Conservation (phyloP, 2,888 invertebrate genomes). For the Drosophila siamana region DNA sequence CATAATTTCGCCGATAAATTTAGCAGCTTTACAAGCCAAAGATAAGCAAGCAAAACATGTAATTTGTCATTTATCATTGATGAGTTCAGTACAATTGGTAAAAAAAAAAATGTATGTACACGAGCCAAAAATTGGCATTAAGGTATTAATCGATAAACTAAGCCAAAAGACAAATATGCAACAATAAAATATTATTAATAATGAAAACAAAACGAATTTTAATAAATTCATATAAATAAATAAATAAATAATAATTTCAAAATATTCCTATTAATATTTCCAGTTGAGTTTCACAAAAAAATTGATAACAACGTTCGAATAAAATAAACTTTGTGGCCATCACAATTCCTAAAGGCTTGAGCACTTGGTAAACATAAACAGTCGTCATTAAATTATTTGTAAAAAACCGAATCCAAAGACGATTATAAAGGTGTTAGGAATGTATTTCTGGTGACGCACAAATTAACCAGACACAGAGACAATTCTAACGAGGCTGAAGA, state of each 20-base stretch:
- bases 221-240: too few relatives aligned
- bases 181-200: too few relatives aligned
- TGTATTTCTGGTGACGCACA: constrained; percentile 20
- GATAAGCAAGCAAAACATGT: neutral
- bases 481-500: constrained; percentile 3
- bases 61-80: neutral
- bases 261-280: too few relatives aligned
- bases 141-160: neutral
- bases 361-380: neutral
- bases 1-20: neutral
- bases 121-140: neutral
- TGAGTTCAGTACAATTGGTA: neutral
- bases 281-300: neutral
- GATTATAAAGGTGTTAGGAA: neutral
- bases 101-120: neutral
- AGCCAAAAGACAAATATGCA: too few relatives aligned
- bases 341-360: neutral
- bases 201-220: too few relatives aligned
- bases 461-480: constrained; percentile 6
- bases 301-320: neutral
- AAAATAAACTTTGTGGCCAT: neutral
- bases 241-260: too few relatives aligned
- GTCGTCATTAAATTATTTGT: neutral
- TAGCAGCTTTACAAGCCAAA: neutral
- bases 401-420: neutral